Evolutionary conservation across 2,888 invertebrate genomes (phyloP), one percentile per base, ranked within the genome.

Genomic region (Acanthacorydalis orientalis): DNA sequence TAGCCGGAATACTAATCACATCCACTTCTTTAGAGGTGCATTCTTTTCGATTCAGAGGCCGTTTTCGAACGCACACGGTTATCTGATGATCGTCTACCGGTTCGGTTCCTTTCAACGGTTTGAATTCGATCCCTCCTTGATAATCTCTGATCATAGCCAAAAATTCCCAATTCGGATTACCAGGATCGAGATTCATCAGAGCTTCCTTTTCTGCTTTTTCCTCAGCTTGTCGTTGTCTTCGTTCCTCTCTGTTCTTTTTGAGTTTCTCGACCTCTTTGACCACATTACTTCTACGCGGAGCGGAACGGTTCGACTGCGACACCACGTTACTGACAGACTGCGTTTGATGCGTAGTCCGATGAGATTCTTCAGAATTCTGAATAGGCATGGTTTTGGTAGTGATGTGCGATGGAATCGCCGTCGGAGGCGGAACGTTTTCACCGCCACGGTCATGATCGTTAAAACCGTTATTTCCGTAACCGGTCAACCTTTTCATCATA

Each of bases 91-190:
- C 88, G 57, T 86, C 83, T 14, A 91, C 83, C 0, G 76, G 66
- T 64, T 93, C 95, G 47, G 78, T 77, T 54, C 87, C 85, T 38
- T 80, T 75, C 48, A 96, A 70, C 16, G 95, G 93, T 57, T 83
- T 75, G 68, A 88, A 91, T 50, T 93, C 93, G 55, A 93, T 73
- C 52, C 76, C 80, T 59, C 68, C 77, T 64, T 83, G 81, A 67
- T 84, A 93, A 56, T 93, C 90, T 53, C 82, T 78, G 59, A 96
- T 93, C 95, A 96, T 96, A 43, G 83, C 82, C 43, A 87, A 74
- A 63, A 95, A 93, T 67, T 95, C 92, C 92, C 93, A 96, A 68
- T 95, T 90, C 0, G 93, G 93, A 69, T 92, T 92, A 46, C 90
- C 90, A 0, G 88, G 86, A 67, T 95, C 93, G 62, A 86, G 72